Evolutionary conservation across 2,888 invertebrate species (phyloP).

Genomic region (Epinotia ramella): DNA sequence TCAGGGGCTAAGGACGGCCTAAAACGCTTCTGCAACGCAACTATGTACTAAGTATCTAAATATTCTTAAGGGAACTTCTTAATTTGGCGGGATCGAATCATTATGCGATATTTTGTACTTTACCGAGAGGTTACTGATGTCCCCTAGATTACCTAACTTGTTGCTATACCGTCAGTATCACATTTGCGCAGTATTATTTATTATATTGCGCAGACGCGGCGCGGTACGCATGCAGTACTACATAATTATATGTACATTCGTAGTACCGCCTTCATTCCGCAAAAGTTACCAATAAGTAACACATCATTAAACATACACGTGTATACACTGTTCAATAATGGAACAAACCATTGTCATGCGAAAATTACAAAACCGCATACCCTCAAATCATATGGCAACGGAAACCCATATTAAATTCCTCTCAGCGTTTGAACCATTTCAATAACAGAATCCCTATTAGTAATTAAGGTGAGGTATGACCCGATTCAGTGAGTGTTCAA

Average conservation of each 20-base stretch:
- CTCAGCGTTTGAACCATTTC: constrained; percentile 25
- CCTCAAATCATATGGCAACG: constrained; percentile 22
- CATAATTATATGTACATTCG: too few species aligned
- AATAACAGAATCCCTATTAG: constrained; percentile 38
- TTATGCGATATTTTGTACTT: too few species aligned
- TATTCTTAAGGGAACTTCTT: too few species aligned
- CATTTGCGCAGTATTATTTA: too few species aligned
- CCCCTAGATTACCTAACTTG: too few species aligned
- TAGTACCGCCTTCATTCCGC: too few species aligned
- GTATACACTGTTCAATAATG: not conserved
- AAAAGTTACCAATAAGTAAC: not conserved
- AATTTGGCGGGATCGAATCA: too few species aligned
- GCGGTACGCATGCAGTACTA: too few species aligned
- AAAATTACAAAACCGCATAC: constrained; percentile 15
- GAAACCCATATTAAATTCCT: constrained; percentile 32
- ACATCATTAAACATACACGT: not conserved
- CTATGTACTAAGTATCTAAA: too few species aligned
- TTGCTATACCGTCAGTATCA: too few species aligned
- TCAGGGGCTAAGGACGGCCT: not conserved
- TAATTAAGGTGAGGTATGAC: constrained; percentile 28
- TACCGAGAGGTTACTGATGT: too few species aligned
- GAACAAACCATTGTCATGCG: not conserved
- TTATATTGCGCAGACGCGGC: too few species aligned
- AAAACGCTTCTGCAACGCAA: not conserved
- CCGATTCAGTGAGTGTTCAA: constrained; percentile 37